Percentiles rank a stretch among this genome's conserved stretches.
These are phyloP conservation scores for Scelioninae gen. 2 DNA, from an alignment of 2,888 invertebrate genomes.

Conservation along the genomic window DNA sequence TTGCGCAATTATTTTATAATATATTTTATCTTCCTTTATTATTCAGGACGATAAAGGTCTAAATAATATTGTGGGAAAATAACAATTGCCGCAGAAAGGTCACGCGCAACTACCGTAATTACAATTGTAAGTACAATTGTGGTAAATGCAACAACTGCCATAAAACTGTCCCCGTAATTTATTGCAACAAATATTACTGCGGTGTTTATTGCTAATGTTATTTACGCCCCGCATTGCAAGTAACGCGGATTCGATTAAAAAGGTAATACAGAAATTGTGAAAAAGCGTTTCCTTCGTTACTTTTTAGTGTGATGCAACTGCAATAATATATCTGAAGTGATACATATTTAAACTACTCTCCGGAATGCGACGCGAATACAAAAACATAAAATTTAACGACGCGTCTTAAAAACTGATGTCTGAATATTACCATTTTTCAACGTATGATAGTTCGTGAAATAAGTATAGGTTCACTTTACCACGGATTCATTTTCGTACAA, in stretches of 20 bases:
- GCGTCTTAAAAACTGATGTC: no score
- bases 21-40: slow-evolving; percentile 20
- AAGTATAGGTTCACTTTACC: no score
- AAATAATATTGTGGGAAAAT: slow-evolving; percentile 44
- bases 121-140: slow-evolving; percentile 53
- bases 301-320: no score
- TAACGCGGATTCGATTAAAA: slow-evolving; percentile 31
- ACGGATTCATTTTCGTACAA: no score
- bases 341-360: no score
- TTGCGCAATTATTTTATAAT: slow-evolving; percentile 27
- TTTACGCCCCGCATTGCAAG: slow-evolving; percentile 28
- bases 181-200: slow-evolving; percentile 48
- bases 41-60: slow-evolving; percentile 31
- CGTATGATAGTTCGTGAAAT: no score
- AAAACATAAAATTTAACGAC: no score
- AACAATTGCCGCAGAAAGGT: slow-evolving; percentile 43
- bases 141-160: slow-evolving; percentile 43
- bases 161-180: slow-evolving; percentile 54
- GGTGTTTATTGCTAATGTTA: slow-evolving; percentile 43
- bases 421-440: no score
- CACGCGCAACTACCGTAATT: slow-evolving; percentile 52
- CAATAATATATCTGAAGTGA: no score
- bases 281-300: no score
- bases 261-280: slow-evolving; percentile 1
- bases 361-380: no score